Base-by-base conservation (phyloP, 2,113 vertebrate species). In the Paratilapia polleni region DNA sequence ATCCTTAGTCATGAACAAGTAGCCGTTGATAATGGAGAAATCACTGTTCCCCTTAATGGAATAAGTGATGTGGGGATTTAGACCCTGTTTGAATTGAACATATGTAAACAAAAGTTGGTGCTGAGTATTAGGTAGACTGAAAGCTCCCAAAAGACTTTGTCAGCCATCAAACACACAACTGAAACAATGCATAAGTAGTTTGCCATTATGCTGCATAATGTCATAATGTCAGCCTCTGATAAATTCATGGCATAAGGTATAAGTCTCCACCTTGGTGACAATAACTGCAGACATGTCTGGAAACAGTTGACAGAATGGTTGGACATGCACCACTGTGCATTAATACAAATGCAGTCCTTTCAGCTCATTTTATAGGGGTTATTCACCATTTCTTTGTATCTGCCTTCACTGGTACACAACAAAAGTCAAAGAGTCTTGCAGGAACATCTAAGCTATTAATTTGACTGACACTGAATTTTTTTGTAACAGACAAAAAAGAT, bases 31-130 rank as follows among this genome's bases (percentile, higher is more conserved):
- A 15, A 96, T 77, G 0, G 36, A 80, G 91, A 98, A 97, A 11
- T 91, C 88, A 0, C 10, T 86, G 85, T 62, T 95, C 14, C 89
- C 95, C 2, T 24, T n/a, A 54, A 97, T n/a, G 6, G 54, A 79
- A 87, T 97, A 97, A 6, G 10, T 22, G 1, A 97, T 90, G 77
- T 92, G 14, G 20, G 97, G 97, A 92, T 98, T 98, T 57, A 95
- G 0, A 22, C 94, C 95, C 97, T 98, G 91, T 49, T 80, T 41
- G n/a, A 80, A 20, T 80, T 41, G n/a, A 80, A 20, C 41, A 84
- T 22, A 81, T 22, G 24, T 31, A 52, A 17, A 11, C 12, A 54
- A 0, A 83, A 8, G 59, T 83, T 57, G 56, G 43, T 22, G 58
- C 4, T 20, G 8, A 31, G 47, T 43, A 73, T 31, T 1, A 73